Conservation (phyloP, 2,888 invertebrate species). For the Eupeodes latifasciatus region DNA sequence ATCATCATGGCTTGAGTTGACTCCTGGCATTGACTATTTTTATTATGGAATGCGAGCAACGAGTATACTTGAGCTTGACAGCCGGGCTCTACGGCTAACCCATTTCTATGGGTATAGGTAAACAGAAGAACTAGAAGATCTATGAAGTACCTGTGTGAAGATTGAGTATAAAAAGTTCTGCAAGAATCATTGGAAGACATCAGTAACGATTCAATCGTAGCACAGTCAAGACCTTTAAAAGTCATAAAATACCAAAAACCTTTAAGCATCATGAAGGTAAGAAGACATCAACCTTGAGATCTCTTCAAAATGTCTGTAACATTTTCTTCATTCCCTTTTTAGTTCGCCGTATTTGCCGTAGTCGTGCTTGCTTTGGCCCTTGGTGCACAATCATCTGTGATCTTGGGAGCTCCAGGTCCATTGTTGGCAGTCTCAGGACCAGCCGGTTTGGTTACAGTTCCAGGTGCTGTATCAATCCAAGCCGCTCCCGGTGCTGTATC, state of each 20-base stretch:
- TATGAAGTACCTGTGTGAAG: background rate
- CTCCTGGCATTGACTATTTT: conserved; percentile 50
- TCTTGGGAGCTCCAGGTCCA: conserved; percentile 60
- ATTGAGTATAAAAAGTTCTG: conserved; percentile 40
- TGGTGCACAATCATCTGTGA: conserved; percentile 71
- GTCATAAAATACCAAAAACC: conserved; percentile 44
- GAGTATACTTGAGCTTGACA: background rate
- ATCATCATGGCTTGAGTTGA: background rate
- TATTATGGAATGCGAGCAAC: conserved; percentile 35
- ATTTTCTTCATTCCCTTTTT: conserved; percentile 1
- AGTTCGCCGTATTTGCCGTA: conserved; percentile 75
- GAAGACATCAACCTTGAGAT: too few species aligned
- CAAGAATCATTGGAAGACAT: conserved; percentile 7
- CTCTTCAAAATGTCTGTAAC: background rate
- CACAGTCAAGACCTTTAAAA: conserved; percentile 37
- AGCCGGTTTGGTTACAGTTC: conserved; percentile 48
- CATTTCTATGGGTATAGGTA: background rate
- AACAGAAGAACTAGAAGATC: background rate
- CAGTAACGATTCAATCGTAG: conserved; percentile 53
- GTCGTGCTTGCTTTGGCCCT: conserved; percentile 76
- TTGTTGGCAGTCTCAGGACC: conserved; percentile 58
- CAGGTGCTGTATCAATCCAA: conserved; percentile 55
- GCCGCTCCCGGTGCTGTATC: conserved; percentile 43
- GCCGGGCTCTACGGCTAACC: conserved; percentile 3
- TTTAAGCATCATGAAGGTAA: conserved; percentile 68